Evolutionary conservation across 2,113 vertebrate genomes (phyloP).

Genomic region (Edolisoma coerulescens): DNA sequence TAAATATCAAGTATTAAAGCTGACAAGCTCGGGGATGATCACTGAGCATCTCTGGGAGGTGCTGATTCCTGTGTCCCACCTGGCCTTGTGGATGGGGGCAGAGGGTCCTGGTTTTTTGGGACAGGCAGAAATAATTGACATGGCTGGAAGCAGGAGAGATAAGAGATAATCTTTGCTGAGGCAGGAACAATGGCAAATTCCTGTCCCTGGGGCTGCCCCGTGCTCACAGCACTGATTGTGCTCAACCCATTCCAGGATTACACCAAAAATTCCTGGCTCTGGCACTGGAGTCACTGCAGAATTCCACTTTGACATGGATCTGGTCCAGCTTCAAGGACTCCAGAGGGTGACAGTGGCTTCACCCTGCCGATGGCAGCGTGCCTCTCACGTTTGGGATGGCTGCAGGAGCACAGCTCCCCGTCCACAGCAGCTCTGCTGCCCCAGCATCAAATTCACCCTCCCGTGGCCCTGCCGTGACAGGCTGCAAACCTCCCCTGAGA

Average conservation of each 20-base stretch:
- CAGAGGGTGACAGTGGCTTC: not conserved
- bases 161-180: not conserved
- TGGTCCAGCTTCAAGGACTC: not conserved
- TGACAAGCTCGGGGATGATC: not conserved
- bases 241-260: not conserved
- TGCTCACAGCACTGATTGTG: not conserved
- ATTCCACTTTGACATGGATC: not conserved
- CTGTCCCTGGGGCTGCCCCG: not conserved
- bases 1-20: not conserved
- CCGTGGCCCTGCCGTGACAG: not conserved
- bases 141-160: not conserved
- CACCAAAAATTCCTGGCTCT: not conserved
- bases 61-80: not conserved
- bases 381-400: not conserved
- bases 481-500: not conserved
- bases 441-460: not conserved
- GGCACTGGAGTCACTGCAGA: not conserved
- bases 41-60: not conserved
- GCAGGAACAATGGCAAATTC: not conserved
- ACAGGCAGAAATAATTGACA: not conserved
- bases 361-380: not conserved
- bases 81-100: not conserved
- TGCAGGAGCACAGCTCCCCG: not conserved
- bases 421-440: not conserved
- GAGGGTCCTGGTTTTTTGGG: not conserved